phyloP scores from a whole-genome alignment of 2,113 vertebrate genomes.

The Cathartes aura region DNA sequence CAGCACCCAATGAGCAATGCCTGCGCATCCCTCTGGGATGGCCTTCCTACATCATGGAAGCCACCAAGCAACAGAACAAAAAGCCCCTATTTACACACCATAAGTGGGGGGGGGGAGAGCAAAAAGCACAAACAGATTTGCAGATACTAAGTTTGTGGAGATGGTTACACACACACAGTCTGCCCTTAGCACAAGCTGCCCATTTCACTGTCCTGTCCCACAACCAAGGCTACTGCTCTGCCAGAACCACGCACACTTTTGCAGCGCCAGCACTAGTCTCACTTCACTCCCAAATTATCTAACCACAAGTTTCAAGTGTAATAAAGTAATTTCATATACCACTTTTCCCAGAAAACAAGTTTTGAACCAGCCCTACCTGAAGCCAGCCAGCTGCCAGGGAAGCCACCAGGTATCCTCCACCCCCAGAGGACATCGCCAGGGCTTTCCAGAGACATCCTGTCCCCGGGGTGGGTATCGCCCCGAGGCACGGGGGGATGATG shows the following conservation, averaged over 20 bases:
- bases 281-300: background rate
- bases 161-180: background rate
- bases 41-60: background rate
- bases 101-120: accelerated
- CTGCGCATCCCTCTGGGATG: background rate
- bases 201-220: background rate
- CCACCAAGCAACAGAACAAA: background rate
- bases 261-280: background rate
- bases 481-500: no score
- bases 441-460: background rate
- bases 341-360: background rate
- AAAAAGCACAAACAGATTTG: background rate
- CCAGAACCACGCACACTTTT: background rate
- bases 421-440: background rate
- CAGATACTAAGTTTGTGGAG: background rate
- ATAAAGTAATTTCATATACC: background rate
- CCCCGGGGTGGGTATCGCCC: accelerated
- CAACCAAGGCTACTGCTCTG: accelerated
- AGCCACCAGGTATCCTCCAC: no score
- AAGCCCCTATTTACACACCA: background rate
- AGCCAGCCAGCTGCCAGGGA: background rate
- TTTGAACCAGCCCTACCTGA: background rate
- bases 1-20: background rate
- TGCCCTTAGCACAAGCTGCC: background rate
- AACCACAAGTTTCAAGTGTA: background rate